Percentiles rank a stretch among this genome's conserved stretches.
Evolutionary conservation across 2,113 vertebrate species (phyloP).

Genomic region (Neomonachus schauinslandi): DNA sequence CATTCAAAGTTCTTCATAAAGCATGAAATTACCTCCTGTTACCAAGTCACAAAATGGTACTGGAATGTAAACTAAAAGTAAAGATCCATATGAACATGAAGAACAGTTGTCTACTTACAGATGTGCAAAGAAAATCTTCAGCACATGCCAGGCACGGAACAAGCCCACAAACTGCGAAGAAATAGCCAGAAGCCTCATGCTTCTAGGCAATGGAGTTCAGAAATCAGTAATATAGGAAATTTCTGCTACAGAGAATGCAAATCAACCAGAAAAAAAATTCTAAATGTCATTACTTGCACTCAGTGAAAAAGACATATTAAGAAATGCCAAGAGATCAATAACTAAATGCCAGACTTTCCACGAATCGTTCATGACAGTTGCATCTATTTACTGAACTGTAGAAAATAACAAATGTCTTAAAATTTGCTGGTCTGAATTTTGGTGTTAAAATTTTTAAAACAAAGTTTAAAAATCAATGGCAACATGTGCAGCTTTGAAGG

Average conservation of each 20-base stretch:
- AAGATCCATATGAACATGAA: not conserved
- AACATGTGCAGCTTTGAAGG: not conserved
- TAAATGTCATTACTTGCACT: constrained; percentile 69
- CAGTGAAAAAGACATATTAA: constrained; percentile 54
- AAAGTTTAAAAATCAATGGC: not conserved
- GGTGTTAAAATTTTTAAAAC: too few species aligned
- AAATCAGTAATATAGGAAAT: constrained; percentile 56
- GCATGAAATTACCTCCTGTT: constrained; percentile 78
- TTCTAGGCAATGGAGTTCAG: constrained; percentile 54
- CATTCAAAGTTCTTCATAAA: constrained; percentile 77
- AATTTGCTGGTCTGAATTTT: not conserved
- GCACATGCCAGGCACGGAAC: fast-evolving
- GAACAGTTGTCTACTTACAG: constrained; percentile 64
- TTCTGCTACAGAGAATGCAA: constrained; percentile 28
- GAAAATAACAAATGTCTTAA: not conserved
- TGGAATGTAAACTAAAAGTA: not conserved
- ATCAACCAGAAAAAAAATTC: constrained; percentile 47
- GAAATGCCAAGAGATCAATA: constrained; percentile 56
- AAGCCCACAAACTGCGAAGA: not conserved
- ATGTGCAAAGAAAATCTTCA: constrained; percentile 17
- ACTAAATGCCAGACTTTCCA: constrained; percentile 57
- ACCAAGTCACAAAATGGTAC: constrained; percentile 58
- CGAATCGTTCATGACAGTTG: not conserved
- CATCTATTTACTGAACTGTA: not conserved
- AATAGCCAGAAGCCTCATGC: not conserved